Evolutionary conservation across 2,113 vertebrate species (phyloP), one percentile per base, ranked within the genome.

Genomic region (Aramus guarauna): DNA sequence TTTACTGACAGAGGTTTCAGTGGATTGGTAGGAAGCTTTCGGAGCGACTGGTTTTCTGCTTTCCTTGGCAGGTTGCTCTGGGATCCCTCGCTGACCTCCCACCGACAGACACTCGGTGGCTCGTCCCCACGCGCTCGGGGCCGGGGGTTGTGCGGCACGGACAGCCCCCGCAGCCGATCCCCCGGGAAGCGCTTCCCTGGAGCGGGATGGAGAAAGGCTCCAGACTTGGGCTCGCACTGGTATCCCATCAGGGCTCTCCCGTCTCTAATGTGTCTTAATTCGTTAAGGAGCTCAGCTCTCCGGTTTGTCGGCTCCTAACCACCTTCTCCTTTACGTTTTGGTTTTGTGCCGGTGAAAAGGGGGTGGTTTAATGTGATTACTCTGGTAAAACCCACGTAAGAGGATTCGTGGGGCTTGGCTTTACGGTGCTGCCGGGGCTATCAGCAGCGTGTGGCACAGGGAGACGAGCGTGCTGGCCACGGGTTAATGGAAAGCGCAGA

Each of bases 221-320:
- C 0, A 0, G 39, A 1, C 27, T 30, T 22, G 34, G 15, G 21
- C 19, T 22, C 9, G 15, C 0, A 1, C 34, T 16, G 80, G 39
- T 59, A 94, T 91, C 74, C 82, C 59, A 56, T 48, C 37, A 14
- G 55, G 68, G 41, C 63, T 90, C 15, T 75, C 85, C 67, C 84
- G 12, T 5, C 67, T 92, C 87, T 12, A 1, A 30, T 53, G 17
- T 34, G 88, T 19, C 17, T 39, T 91, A 74, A 89, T 63, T 91
- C 23, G 2, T 63, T 81, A 92, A 95, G 88, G 69, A 93, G 94
- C 95, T 96, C 64, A 41, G 85, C 77, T 48, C 29, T 47, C 4
- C 1, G 2, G 34, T 87, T 15, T 37, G 5, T 9, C 21, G 0
- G 53, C 90, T 92, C 88, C 71, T 62, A 10, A 5, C 13, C 84